Conservation (phyloP, 37 sponge, comb jelly and placozoan genomes). For the Bolinopsis microptera region DNA sequence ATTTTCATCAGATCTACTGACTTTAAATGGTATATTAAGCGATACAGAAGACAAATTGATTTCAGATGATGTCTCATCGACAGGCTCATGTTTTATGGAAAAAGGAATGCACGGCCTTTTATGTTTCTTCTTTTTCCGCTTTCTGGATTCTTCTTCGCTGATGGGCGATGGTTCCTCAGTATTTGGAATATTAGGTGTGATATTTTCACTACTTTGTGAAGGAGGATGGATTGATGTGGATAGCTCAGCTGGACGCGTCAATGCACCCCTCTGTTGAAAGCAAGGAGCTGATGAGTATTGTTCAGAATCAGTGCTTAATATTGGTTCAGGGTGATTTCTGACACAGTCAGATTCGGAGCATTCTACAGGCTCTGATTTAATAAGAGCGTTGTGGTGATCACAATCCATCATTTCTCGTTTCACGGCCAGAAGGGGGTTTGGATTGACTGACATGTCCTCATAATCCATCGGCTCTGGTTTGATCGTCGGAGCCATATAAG, state of each 20-base stretch:
- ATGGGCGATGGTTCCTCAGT: neutral
- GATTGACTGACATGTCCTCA: neutral
- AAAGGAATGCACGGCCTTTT: neutral
- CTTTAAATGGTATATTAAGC: no score
- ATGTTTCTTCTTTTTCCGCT: neutral
- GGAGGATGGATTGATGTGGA: no score
- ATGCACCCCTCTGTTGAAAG: no score
- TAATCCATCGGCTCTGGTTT: neutral
- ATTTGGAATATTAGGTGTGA: neutral
- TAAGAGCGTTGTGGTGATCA: neutral
- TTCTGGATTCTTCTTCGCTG: neutral
- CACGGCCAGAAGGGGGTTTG: neutral
- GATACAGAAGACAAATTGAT: no score
- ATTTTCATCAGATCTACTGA: no score
- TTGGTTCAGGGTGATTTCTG: neutral
- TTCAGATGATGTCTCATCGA: neutral
- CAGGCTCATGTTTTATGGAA: conserved; percentile 32
- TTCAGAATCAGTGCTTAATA: neutral
- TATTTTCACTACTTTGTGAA: neutral
- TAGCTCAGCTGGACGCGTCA: no score
- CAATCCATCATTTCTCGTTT: conserved; percentile 15
- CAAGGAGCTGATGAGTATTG: neutral
- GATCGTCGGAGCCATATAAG: neutral
- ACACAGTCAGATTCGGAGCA: neutral
- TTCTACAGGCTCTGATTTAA: neutral